phyloP scores from a whole-genome alignment of 2,797 vertebrate genomes.

The Anabacerthia variegaticeps region DNA sequence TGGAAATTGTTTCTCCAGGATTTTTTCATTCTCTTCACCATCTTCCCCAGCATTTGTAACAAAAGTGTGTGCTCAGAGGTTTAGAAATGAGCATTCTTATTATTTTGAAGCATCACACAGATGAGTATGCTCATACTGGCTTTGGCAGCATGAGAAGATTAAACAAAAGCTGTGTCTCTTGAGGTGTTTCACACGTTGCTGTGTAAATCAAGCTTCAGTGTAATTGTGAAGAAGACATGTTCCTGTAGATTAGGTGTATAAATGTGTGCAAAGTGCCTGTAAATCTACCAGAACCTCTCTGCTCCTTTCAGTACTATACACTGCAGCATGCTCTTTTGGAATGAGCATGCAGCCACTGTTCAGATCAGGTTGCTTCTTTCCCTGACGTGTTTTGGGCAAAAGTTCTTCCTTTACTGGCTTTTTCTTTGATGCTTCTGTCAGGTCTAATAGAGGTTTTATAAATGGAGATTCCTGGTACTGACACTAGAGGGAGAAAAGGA shows the following conservation, averaged over 20 bases:
- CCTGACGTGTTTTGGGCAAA: not conserved
- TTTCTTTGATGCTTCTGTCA: not conserved
- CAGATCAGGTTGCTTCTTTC: not conserved
- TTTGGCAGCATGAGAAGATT: not conserved
- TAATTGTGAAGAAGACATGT: not conserved
- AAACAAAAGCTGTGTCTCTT: not conserved
- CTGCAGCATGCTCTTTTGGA: not conserved
- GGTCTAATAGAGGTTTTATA: not conserved
- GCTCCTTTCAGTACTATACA: not conserved
- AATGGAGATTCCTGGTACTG: not conserved
- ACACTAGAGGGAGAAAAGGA: conserved; percentile 62
- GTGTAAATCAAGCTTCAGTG: not conserved
- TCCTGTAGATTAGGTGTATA: not conserved
- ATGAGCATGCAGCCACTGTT: not conserved
- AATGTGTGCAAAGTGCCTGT: not conserved
- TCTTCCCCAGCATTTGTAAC: not conserved
- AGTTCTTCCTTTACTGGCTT: not conserved
- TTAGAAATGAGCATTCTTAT: not conserved
- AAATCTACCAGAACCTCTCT: not conserved
- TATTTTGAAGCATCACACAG: not conserved
- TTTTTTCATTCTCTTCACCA: not conserved
- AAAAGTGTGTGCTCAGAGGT: not conserved
- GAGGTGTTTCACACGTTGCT: not conserved
- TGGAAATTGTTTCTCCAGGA: not conserved
- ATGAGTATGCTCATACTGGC: not conserved